Base-by-base conservation (phyloP, 2,113 vertebrate species). In the Lucifuga dentata region DNA sequence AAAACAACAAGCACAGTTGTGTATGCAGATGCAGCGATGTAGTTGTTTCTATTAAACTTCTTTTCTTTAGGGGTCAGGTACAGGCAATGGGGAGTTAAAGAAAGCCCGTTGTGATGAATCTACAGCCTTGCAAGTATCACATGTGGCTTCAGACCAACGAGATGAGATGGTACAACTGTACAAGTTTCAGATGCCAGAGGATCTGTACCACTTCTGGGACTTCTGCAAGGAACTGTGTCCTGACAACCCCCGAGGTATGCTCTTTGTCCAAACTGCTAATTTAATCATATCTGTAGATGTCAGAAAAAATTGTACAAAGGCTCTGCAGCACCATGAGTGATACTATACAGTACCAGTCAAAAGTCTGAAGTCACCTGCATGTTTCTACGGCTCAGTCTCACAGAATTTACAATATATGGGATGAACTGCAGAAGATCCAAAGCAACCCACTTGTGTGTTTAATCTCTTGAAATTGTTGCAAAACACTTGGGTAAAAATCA, bases 201-300 rank as follows among this genome's bases (percentile, higher is more conserved):
- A 99, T 70, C 95, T 98, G 68, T 98, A 94, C 70, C 93, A 95
- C 40, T 97, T 99, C 49, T 99, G 98, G 98, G 94, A 93, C 53
- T 96, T 98, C 79, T 99, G 98, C 88, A 90, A 93, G 65, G 91
- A 92, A 0, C 89, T 96, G 50, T 73, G 90, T 76, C 88, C 94
- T n/a, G 94, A 95, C 48, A 90, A 92, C 46, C 96, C 96, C 11
- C 80, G 92, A 75, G 95, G 98, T 99, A 85, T 66, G 68, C 36
- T 33, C 3, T 40, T 7, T 20, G 17, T 23, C 48, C n/a, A 20
- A 11, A 13, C 17, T 1, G 8, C 5, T 48, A 33, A n/a, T n/a
- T n/a, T n/a, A n/a, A n/a, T n/a, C n/a, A n/a, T n/a, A n/a, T n/a
- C n/a, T n/a, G n/a, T n/a, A n/a, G n/a, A n/a, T n/a, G n/a, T n/a